phyloP scores from a whole-genome alignment of 2,113 vertebrate genomes.

The Ammodramus savannarum region DNA sequence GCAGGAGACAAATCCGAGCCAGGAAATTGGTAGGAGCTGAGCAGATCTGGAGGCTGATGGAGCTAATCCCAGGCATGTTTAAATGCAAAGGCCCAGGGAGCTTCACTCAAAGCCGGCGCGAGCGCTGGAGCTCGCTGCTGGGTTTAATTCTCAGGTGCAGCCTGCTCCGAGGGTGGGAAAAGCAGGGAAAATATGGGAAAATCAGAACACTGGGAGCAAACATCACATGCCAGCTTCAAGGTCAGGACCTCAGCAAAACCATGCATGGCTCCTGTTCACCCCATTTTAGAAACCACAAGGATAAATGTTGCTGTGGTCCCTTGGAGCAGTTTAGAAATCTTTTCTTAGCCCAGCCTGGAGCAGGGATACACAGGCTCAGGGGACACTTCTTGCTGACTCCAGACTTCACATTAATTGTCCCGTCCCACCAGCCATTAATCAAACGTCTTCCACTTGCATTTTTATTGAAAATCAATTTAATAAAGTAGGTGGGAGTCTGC shows the following conservation, averaged over 20 bases:
- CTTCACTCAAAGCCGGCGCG: neutral
- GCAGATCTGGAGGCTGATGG: neutral
- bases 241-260: neutral
- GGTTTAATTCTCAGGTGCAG: neutral
- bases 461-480: constrained; percentile 67
- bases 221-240: neutral
- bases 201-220: neutral
- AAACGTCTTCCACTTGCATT: constrained; percentile 30
- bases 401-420: constrained; percentile 28
- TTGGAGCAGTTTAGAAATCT: neutral
- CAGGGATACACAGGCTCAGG: neutral
- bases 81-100: constrained; percentile 21
- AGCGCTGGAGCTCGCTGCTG: neutral
- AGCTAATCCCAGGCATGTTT: constrained; percentile 34
- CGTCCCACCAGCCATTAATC: constrained; percentile 26
- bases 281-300: fast-evolving
- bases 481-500: constrained; percentile 59
- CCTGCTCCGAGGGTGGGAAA: neutral
- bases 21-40: neutral
- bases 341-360: neutral
- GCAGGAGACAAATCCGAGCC: constrained; percentile 5
- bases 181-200: neutral
- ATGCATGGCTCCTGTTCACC: neutral
- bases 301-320: neutral
- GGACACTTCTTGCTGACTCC: constrained; percentile 42